Conservation (phyloP, 1,140 invertebrate genomes). For the Onthophagus taurus region DNA sequence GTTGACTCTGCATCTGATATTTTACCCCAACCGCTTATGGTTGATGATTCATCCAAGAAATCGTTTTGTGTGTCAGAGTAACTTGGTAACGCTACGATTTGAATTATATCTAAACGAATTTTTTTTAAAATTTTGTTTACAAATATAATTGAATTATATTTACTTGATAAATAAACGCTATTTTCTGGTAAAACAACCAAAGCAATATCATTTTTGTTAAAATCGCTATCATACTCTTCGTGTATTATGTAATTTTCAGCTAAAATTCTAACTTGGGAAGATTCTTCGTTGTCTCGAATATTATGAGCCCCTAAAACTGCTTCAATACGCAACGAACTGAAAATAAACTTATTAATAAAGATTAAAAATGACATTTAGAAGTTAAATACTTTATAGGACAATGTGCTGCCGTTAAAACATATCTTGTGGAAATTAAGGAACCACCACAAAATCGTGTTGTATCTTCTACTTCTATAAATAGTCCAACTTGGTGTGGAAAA, state of each 20-base stretch:
- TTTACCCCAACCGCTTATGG: constrained; percentile 44
- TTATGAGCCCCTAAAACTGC: constrained; percentile 40
- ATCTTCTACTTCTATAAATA: neutral
- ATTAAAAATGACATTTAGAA: neutral
- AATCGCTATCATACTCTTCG: constrained; percentile 37
- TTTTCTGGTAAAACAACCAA: constrained; percentile 40
- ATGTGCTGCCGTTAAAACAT: constrained; percentile 27
- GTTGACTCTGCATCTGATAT: constrained; percentile 31
- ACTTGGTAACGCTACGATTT: constrained; percentile 32
- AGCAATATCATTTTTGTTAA: constrained; percentile 43
- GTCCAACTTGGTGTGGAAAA: neutral
- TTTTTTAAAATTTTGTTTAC: neutral
- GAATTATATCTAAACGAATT: neutral
- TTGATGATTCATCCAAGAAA: constrained; percentile 36
- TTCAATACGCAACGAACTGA: constrained; percentile 18
- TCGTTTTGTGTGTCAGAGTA: constrained; percentile 30
- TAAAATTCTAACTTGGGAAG: constrained; percentile 28
- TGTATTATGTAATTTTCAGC: constrained; percentile 37
- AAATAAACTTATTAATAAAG: neutral
- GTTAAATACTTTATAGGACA: constrained; percentile 6
- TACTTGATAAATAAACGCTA: neutral
- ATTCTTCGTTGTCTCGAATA: constrained; percentile 34
- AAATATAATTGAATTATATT: neutral
- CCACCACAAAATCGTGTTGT: constrained; percentile 21
- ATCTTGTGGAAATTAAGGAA: constrained; percentile 24